phyloP scores from a whole-genome alignment of 2,888 invertebrate genomes.

The Heliconius hortense region DNA sequence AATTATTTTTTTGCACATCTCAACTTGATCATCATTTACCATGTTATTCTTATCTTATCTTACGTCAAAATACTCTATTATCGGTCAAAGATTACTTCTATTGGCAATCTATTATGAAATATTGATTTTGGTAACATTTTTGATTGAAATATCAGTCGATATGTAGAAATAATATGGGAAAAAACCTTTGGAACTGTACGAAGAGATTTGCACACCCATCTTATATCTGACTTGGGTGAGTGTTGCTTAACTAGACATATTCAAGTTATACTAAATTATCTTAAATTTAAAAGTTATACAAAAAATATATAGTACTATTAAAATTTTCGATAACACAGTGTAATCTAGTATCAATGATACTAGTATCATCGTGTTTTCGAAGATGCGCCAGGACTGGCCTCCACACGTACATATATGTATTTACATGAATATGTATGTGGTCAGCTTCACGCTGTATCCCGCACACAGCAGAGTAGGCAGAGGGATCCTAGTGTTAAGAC shows the following conservation, averaged over 20 bases:
- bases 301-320: too few species aligned
- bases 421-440: too few species aligned
- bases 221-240: neutral
- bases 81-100: slow-evolving; percentile 12
- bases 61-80: neutral
- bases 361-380: too few species aligned
- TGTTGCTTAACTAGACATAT: neutral
- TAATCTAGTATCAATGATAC: too few species aligned
- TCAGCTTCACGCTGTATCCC: too few species aligned
- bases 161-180: neutral
- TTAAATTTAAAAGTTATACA: too few species aligned
- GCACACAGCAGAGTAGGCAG: too few species aligned
- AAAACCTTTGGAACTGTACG: neutral
- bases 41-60: neutral
- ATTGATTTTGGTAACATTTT: neutral
- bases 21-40: neutral
- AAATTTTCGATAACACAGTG: too few species aligned
- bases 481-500: too few species aligned
- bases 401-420: too few species aligned
- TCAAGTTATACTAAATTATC: too few species aligned
- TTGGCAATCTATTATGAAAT: slow-evolving; percentile 15
- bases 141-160: neutral
- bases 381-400: too few species aligned
- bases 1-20: neutral
- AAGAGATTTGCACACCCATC: neutral